Evolutionary conservation across 2,888 invertebrate genomes (phyloP).

Genomic region (Dryococelus australis): DNA sequence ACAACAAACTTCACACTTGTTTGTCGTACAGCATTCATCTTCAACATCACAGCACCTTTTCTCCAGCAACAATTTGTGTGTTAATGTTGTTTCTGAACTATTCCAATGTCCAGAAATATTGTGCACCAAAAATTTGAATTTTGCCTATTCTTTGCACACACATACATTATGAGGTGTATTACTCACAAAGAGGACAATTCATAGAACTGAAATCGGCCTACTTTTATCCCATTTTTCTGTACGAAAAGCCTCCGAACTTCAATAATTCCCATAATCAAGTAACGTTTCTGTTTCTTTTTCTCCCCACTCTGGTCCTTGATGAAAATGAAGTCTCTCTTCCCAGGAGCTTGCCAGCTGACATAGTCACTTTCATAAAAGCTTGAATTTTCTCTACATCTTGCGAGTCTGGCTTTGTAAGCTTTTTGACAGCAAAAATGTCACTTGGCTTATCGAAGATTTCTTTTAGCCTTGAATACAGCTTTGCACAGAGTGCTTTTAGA

Average conservation of each 20-base stretch:
- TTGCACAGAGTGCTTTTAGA: neutral
- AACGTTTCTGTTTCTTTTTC: constrained; percentile 30
- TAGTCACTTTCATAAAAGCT: constrained; percentile 28
- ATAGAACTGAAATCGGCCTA: constrained; percentile 28
- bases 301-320: constrained; percentile 29
- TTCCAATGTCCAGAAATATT: constrained; percentile 27
- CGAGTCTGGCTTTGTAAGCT: neutral
- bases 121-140: constrained; percentile 38
- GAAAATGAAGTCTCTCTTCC: constrained; percentile 26
- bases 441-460: neutral
- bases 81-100: constrained; percentile 18
- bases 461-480: constrained; percentile 26
- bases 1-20: constrained; percentile 28
- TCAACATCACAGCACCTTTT: constrained; percentile 29
- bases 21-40: constrained; percentile 30
- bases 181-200: constrained; percentile 31
- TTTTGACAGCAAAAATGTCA: neutral
- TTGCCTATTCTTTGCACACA: constrained; percentile 38
- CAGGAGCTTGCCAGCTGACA: constrained; percentile 32
- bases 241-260: constrained; percentile 27
- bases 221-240: constrained; percentile 25
- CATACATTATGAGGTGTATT: constrained; percentile 40
- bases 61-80: constrained; percentile 22
- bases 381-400: constrained; percentile 30
- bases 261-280: constrained; percentile 26